Evolutionary conservation across 2,113 vertebrate species (phyloP).

Genomic region (Scomber scombrus): DNA sequence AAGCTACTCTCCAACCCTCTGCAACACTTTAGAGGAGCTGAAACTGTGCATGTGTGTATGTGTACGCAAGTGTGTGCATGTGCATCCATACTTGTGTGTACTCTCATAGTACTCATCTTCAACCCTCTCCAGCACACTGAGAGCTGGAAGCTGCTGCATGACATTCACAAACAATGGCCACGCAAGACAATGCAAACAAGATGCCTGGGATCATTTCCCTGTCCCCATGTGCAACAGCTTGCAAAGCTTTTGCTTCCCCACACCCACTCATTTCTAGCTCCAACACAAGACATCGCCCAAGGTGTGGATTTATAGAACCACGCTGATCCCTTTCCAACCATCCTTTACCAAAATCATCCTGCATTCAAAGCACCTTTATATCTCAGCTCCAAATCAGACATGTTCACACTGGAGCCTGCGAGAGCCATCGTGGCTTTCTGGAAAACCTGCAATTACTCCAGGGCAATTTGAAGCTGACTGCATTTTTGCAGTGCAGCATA

Average conservation of each 20-base stretch:
- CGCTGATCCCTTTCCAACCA: constrained; percentile 43
- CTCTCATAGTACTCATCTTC: constrained; percentile 54
- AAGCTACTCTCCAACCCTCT: constrained; percentile 46
- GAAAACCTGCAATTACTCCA: constrained; percentile 38
- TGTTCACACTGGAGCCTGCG: constrained; percentile 24
- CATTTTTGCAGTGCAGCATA: constrained; percentile 40
- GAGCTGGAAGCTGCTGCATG: constrained; percentile 70
- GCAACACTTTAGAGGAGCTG: constrained; percentile 42
- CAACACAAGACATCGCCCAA: constrained; percentile 62
- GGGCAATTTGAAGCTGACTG: constrained; percentile 46
- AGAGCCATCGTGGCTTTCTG: constrained; percentile 21
- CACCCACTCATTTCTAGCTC: constrained; percentile 48
- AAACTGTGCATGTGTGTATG: constrained; percentile 14
- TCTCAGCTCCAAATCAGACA: constrained; percentile 50
- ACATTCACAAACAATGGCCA: constrained; percentile 77
- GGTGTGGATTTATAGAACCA: constrained; percentile 71
- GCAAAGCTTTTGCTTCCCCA: constrained; percentile 48
- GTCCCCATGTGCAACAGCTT: constrained; percentile 65
- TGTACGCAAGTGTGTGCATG: constrained; percentile 10
- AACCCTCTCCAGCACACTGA: constrained; percentile 61
- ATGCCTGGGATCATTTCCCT: constrained; percentile 70
- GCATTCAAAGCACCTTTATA: constrained; percentile 52
- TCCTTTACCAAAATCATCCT: constrained; percentile 47
- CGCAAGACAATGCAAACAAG: constrained; percentile 77
- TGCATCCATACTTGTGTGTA: constrained; percentile 23